Base-by-base conservation (phyloP, 1,140 invertebrate genomes). In the Araneus ventricosus region DNA sequence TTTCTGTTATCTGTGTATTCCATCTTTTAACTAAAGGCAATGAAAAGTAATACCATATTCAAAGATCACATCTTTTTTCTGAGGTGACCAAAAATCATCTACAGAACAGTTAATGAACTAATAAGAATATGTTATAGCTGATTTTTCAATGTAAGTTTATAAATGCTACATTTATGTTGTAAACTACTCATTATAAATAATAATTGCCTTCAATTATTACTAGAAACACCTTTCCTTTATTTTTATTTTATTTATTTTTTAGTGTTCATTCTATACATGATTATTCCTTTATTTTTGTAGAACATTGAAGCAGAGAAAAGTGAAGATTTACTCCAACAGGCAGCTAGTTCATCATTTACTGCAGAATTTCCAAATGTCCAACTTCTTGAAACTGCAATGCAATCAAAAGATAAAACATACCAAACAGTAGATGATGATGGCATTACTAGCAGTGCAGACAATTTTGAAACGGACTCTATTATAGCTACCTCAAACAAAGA, bases 381-480 rank as follows among this genome's bases (percentile, higher is more conserved):
- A 63, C 8, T 24, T 63, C 24, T 27, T n/a, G 6, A 6, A 4
- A 63, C 61, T 63, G 24, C n/a, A 63, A 27, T n/a, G 8, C 61
- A 27, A 63, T 63, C 27, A n/a, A 27, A n/a, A 63, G 10, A 63
- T n/a, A 2, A n/a, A 63, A 7, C 67, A 75, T 34, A 75, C 34
- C 67, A 75, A 30, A 34, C 30, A 37, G 8, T 27, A 5, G 30
- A 75, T 37, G 70, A 75, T 30, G 70, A 75, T 75, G 70, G 70
- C 34, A 37, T 34, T 75, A 34, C 70, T 1, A 75, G 70, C 30
- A 75, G 70, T 75, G 70, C 70, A 34, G 70, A 75, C 20, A 75
- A 75, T 37, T 75, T 75, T 24, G 70, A 75, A 75, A 75, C 70
- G 6, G 70, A 75, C 37, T 84, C 80, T 8, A 24, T 45, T 84